Evolutionary conservation across 30 jellyfish, hydroid and myxozoan species (phyloP), one percentile per base, ranked within the genome.

Genomic region (Aurelia coerulea): DNA sequence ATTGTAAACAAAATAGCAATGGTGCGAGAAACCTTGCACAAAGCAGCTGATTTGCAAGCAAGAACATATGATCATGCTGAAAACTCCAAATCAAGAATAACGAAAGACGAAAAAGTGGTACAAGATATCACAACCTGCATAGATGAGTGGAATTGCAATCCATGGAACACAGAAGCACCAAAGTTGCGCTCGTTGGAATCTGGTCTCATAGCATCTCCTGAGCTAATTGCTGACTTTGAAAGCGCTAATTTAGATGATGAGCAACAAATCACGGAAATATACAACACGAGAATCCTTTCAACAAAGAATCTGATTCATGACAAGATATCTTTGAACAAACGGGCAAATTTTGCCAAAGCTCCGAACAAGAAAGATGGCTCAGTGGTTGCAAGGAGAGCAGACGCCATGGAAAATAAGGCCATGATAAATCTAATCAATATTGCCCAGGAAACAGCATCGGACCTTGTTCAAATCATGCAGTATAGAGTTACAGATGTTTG

Each of bases 1-100:
- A 81, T 19, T 49, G 84, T 87, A 56, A 80, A 65, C 56, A 19
- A 31, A 14, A 79, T 77, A 15, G 65, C 42, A n/a, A 54, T 42
- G 76, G 74, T 62, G 15, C 68, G 91, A 66, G 85, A 32, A 31
- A 74, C 91, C 31, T 87, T 81, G 37, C 74, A 54, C 70, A 64
- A 60, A 52, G 58, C 58, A 74, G 76, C 84, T 67, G 39, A 81
- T 35, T 14, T 41, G 13, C 46, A 33, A 62, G 58, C 54, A 32
- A 56, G 56, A 31, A 66, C 42, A 41, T 50, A 67, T 42, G 64
- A 74, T 54, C 91, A 80, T 41, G 51, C 72, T 15, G 76, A 81
- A 68, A 81, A 81, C 42, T 42, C 74, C 34, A 66, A 19, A 31
- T 59, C 58, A 58, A 29, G 64, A 32, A 58, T 81, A 81, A 69